Percentiles rank a stretch among this genome's conserved stretches.
These are phyloP conservation scores for Zaprionus capensis DNA, from an alignment of 1,140 invertebrate species.

Conservation along the genomic window DNA sequence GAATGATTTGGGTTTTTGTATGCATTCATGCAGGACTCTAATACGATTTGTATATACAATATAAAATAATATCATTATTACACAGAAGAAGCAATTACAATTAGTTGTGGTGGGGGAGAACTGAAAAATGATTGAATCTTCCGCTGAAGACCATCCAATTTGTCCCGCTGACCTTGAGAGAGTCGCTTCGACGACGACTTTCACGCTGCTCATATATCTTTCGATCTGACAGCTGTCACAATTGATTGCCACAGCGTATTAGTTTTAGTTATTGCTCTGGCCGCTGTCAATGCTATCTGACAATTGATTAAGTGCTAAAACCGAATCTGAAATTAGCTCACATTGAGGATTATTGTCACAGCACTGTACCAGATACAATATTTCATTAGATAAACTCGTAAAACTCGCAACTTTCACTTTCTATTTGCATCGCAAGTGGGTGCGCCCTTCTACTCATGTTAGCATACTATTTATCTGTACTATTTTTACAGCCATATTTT, in stretches of 20 bases:
- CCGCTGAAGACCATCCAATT: conserved; percentile 9
- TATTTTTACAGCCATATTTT: conserved; percentile 66
- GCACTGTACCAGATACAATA: not conserved
- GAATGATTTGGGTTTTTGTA: too few species aligned
- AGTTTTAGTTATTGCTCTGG: conserved; percentile 43
- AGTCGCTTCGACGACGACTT: not conserved
- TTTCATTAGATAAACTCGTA: conserved; percentile 11
- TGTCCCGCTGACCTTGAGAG: conserved; percentile 27
- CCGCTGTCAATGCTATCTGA: conserved; percentile 40
- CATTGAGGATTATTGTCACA: not conserved
- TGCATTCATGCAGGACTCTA: too few species aligned
- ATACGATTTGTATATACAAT: not conserved
- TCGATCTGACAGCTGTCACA: conserved; percentile 52
- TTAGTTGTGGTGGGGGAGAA: not conserved
- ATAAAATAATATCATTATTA: not conserved
- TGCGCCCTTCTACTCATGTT: not conserved
- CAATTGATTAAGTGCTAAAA: conserved; percentile 48
- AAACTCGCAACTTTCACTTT: conserved; percentile 12
- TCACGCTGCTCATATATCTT: conserved; percentile 37
- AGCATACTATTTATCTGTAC: conserved; percentile 40
- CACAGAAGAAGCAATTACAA: not conserved
- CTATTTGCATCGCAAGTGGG: conserved; percentile 11
- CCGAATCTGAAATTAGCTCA: conserved; percentile 34
- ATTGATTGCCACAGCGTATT: conserved; percentile 39
- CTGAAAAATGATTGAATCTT: conserved; percentile 2